phyloP scores from a whole-genome alignment of 2,113 vertebrate species.

The Ornithorhynchus anatinus region DNA sequence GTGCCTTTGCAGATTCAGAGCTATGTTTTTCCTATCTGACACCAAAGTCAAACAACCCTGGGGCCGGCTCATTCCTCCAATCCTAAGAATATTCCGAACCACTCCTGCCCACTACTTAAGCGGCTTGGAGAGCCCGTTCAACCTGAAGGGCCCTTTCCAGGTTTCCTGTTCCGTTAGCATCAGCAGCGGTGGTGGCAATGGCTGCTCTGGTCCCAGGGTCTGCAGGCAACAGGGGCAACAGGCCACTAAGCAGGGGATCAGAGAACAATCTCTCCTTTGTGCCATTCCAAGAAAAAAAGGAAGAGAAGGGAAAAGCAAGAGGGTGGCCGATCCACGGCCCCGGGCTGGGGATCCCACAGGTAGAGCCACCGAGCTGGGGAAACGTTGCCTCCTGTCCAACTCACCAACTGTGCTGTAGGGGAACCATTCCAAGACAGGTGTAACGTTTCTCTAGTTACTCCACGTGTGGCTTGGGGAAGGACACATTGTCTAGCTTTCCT shows the following conservation, averaged over 20 bases:
- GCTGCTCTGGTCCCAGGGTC: slow-evolving; percentile 34
- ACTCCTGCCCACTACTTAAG: no score
- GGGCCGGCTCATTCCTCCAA: no score
- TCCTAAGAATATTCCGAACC: no score
- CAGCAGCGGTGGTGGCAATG: slow-evolving; percentile 8
- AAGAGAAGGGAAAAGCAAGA: background rate
- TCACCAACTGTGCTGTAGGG: background rate
- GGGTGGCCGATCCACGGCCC: slow-evolving; percentile 8
- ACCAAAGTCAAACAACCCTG: no score
- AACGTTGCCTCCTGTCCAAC: slow-evolving; percentile 11
- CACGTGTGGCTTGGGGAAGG: background rate
- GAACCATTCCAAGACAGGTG: background rate
- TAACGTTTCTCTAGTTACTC: background rate
- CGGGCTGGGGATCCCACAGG: background rate
- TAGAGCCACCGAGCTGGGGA: slow-evolving; percentile 12
- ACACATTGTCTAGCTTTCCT: background rate
- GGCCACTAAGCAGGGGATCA: slow-evolving; percentile 29
- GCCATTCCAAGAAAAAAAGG: background rate
- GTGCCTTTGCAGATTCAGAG: no score
- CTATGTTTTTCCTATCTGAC: no score
- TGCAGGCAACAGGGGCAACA: slow-evolving; percentile 1
- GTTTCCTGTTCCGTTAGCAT: slow-evolving; percentile 10
- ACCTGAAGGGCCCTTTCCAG: background rate
- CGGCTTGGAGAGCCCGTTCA: no score
- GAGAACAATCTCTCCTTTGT: slow-evolving; percentile 33